phyloP scores from a whole-genome alignment of 2,797 vertebrate genomes.

The Falco novaeseelandiae region DNA sequence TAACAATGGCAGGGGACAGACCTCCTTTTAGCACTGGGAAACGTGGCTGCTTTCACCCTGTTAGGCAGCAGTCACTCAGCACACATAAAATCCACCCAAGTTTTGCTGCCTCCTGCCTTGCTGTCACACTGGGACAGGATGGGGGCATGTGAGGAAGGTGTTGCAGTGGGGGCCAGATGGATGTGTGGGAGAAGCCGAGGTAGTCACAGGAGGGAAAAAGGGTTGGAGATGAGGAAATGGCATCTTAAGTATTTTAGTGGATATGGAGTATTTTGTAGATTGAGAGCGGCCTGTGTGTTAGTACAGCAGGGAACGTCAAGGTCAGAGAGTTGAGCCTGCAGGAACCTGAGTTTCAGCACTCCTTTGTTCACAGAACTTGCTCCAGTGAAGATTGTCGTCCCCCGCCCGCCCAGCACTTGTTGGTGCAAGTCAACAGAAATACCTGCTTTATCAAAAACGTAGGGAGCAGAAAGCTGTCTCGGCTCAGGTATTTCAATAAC shows the following conservation, averaged over 20 bases:
- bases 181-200: background rate
- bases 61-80: background rate
- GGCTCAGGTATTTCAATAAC: background rate
- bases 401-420: no score
- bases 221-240: background rate
- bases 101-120: background rate
- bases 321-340: background rate
- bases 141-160: background rate
- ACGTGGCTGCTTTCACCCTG: rapidly evolving
- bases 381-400: background rate
- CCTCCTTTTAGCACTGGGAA: background rate
- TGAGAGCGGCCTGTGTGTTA: background rate
- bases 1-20: background rate
- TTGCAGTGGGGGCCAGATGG: no score
- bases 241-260: background rate
- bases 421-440: background rate
- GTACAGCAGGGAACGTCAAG: background rate
- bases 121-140: background rate
- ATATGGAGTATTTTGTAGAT: background rate
- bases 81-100: background rate
- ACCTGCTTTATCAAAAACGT: background rate
- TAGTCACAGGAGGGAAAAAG: background rate
- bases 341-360: background rate
- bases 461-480: background rate
- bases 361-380: background rate